phyloP scores from a whole-genome alignment of 2,888 invertebrate species.

The Drosophila neonasuta region DNA sequence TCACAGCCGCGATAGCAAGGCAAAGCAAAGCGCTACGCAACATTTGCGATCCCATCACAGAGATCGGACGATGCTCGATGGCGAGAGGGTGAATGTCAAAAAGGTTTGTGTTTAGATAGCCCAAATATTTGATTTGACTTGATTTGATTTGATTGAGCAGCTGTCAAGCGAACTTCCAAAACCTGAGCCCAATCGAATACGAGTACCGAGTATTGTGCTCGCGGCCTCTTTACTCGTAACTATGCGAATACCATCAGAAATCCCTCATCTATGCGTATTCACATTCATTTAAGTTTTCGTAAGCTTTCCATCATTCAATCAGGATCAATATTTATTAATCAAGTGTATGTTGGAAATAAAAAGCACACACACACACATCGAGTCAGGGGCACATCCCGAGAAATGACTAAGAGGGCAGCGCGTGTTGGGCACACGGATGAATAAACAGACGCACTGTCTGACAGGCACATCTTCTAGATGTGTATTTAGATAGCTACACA shows the following conservation, averaged over 20 bases:
- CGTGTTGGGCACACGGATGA: constrained; percentile 53
- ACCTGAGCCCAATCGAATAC: constrained; percentile 56
- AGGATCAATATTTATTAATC: constrained; percentile 78
- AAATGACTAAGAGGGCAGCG: constrained; percentile 62
- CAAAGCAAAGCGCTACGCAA: neutral
- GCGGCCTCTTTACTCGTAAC: constrained; percentile 1
- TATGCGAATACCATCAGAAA: constrained; percentile 22
- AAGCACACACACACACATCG: constrained; percentile 22
- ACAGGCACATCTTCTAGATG: constrained; percentile 36
- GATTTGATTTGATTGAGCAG: constrained; percentile 75
- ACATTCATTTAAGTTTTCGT: constrained; percentile 52
- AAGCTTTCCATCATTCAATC: constrained; percentile 78
- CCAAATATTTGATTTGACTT: constrained; percentile 62
- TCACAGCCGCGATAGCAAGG: constrained; percentile 47
- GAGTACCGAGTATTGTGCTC: constrained; percentile 35
- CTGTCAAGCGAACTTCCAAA: constrained; percentile 66
- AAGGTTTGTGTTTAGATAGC: constrained; percentile 76
- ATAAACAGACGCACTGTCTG: constrained; percentile 62
- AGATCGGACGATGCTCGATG: neutral
- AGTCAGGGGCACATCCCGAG: constrained; percentile 14
- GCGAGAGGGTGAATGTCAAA: constrained; percentile 50
- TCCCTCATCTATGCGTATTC: constrained; percentile 2
- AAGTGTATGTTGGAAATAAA: constrained; percentile 34
- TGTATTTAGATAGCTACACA: constrained; percentile 15
- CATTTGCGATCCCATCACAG: constrained; percentile 36